Percentiles rank a stretch among this genome's conserved stretches.
phyloP scores from a whole-genome alignment of 2,797 vertebrate genomes.

The Gila robusta region DNA sequence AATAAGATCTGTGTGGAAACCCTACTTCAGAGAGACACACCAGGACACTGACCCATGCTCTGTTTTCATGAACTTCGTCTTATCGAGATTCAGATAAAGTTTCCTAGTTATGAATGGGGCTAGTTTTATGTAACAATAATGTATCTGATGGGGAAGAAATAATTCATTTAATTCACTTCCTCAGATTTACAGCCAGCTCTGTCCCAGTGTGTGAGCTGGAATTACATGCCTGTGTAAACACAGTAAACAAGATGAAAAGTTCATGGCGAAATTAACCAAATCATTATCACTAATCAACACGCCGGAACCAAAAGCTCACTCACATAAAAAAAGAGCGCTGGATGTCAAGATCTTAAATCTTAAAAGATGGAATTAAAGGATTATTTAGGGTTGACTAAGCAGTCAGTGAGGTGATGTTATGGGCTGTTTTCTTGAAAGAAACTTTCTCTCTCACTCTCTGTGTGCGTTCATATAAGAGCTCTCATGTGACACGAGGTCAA shows the following conservation, averaged over 20 bases:
- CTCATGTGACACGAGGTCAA: conserved; percentile 6
- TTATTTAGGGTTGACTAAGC: conserved; percentile 23
- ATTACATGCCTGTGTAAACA: conserved; percentile 1
- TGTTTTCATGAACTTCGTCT: conserved; percentile 13
- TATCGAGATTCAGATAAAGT: conserved; percentile 2
- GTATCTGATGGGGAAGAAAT: conserved; percentile 16
- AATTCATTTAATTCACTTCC: conserved; percentile 9
- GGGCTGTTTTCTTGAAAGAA: conserved; percentile 6
- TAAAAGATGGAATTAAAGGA: conserved; percentile 30
- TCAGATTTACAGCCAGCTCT: not conserved
- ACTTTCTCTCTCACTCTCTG: not conserved
- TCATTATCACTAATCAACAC: conserved; percentile 36
- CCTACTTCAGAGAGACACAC: not conserved
- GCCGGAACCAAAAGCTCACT: conserved; percentile 5
- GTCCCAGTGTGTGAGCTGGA: conserved; percentile 13
- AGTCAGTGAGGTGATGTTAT: conserved; percentile 33
- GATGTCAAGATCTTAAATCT: conserved; percentile 11
- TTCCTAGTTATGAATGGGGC: conserved; percentile 13
- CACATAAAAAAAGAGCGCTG: not conserved
- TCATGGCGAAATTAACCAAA: conserved; percentile 38
- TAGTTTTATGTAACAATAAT: not conserved
- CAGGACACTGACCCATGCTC: not conserved
- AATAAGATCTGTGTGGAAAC: not conserved
- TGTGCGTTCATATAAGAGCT: not conserved
- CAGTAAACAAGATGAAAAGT: conserved; percentile 23